Evolutionary conservation across 1,140 invertebrate species (phyloP).

Genomic region (Coelopa frigida): DNA sequence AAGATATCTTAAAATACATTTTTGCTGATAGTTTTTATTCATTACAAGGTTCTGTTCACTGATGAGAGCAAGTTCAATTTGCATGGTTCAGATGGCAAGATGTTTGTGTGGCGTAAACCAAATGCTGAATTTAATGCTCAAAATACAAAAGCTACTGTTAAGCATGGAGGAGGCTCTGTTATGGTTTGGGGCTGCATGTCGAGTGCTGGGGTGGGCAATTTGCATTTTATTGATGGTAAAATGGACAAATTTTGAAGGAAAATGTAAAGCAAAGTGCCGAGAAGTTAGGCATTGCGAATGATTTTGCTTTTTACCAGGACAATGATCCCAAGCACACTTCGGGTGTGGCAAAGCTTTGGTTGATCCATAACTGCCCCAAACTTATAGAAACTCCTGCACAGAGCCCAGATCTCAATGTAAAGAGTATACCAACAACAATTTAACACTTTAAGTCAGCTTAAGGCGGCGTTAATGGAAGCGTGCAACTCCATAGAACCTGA

Average conservation of each 20-base stretch:
- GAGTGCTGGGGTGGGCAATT: neutral
- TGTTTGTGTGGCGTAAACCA: no score
- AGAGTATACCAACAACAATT: no score
- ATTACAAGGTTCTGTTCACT: no score
- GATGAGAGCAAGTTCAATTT: no score
- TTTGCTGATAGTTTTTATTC: no score
- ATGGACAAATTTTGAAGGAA: conserved; percentile 3
- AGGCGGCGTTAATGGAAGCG: no score
- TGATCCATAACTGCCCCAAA: conserved; percentile 4
- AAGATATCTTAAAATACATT: no score
- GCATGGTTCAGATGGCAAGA: no score
- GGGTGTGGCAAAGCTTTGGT: neutral
- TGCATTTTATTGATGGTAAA: neutral
- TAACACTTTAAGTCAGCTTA: no score
- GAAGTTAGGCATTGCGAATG: neutral
- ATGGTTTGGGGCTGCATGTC: neutral
- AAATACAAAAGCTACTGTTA: conserved; percentile 3
- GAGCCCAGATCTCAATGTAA: conserved; percentile 6
- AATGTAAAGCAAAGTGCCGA: neutral
- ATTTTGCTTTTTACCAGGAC: conserved; percentile 3
- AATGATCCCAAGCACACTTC: neutral
- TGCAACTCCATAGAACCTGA: no score
- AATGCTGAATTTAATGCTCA: neutral
- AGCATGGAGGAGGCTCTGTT: neutral
- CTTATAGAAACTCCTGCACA: conserved; percentile 6